Base-by-base conservation (phyloP, 2,888 invertebrate genomes). In the Cephus runcator region DNA sequence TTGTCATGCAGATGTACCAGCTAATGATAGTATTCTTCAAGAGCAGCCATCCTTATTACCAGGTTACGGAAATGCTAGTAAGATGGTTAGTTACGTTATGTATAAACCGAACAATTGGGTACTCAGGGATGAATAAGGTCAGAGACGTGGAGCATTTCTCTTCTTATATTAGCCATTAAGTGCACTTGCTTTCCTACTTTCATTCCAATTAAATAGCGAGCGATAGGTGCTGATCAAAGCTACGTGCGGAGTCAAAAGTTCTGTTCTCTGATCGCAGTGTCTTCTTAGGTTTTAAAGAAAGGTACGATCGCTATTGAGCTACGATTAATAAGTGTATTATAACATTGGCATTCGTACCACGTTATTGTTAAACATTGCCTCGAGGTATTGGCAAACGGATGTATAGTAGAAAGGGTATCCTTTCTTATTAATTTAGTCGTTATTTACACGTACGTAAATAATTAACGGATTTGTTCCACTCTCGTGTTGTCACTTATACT, bases 51-150 rank as follows among this genome's bases (percentile, higher is more conserved):
- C 31, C 71, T 3, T 31, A 71, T 71, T 71, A 31, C 31, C 9
- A 71, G 71, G 12, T 74, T 36, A 74, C 3, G 11, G 23, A 30
- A 74, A 23, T 35, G 34, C 30, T 74, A 12, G 11, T 36, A 34
- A 34, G 11, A 74, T 74, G 30, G 30, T 23, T 30, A 74, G 23
- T 30, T 74, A 30, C 11, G 34, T 33, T 31, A 71, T 71, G 12
- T 71, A 15, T 34, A 71, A 71, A 34, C 31, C 34, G 34, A 12
- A 74, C 34, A 23, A 74, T 74, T n/a, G 35, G 34, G 36, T 34
- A 33, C 75, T 77, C 77, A 75, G 77, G 77, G 71, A 77, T 69
- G 74, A 77, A 77, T 73, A 69, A 75, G 56, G 34, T 73, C 77
- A 69, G 75, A 75, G 75, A 77, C 56, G 71, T 77, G 74, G 23